These are phyloP conservation scores for Meteorus colon DNA, from an alignment of 2,888 invertebrate genomes.

Conservation along the genomic window DNA sequence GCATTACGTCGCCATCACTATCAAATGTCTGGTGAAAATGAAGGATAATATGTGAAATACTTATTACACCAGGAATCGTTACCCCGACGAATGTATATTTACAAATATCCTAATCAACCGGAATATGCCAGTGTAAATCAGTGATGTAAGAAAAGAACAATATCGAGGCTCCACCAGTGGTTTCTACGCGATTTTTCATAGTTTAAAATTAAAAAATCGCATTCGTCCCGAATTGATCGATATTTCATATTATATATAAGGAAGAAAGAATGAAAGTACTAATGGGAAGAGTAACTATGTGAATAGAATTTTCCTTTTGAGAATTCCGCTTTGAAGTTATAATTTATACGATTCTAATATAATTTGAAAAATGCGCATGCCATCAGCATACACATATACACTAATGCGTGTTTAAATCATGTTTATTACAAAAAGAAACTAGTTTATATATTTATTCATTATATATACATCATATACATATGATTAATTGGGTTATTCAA, in stretches of 20 bases:
- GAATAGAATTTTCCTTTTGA: not conserved
- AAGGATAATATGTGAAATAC: constrained; percentile 12
- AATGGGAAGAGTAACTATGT: not conserved
- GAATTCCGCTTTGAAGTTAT: too few species aligned
- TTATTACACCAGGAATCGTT: not conserved
- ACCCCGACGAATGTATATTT: too few species aligned
- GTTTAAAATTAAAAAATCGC: not conserved
- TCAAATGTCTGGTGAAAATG: constrained; percentile 82
- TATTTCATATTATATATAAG: not conserved
- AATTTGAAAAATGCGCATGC: not conserved
- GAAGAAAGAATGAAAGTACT: not conserved
- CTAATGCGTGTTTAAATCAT: not conserved
- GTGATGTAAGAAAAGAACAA: not conserved
- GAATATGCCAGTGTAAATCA: not conserved
- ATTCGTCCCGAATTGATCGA: not conserved
- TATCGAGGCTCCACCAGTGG: not conserved
- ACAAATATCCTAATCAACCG: too few species aligned
- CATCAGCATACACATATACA: not conserved
- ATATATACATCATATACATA: not conserved
- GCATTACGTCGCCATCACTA: constrained; percentile 95
- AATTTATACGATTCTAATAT: too few species aligned
- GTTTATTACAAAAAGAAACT: not conserved
- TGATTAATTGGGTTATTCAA: not conserved
- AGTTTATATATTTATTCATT: constrained; percentile 4
- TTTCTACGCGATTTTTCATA: not conserved